Base-by-base conservation (phyloP, 2,888 invertebrate species). In the Agrochola lychnidis region DNA sequence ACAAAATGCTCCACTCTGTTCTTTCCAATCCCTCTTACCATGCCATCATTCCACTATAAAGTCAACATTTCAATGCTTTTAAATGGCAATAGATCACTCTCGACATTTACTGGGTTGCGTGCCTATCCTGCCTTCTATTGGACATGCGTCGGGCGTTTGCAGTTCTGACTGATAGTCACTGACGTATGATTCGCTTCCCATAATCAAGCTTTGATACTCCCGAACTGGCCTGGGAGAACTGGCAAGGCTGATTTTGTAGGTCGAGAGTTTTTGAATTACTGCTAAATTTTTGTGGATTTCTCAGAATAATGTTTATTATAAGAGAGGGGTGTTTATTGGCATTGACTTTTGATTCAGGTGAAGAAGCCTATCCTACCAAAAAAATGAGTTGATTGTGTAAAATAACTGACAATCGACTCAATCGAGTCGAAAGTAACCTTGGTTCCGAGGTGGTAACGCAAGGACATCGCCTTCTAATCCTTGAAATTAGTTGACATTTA, bases 11-110 rank as follows among this genome's bases (percentile, higher is more conserved):
- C 14, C 57, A 57, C 25, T 57, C 25, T 57, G 14, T 56, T 25
- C 12, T n/a, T 56, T 12, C 56, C n/a, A 12, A 56, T 56, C 53
- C 53, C 22, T 22, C 22, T n/a, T n/a, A 56, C n/a, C n/a, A 53
- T 22, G 12, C 12, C 9, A 25, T 30, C 16, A 22, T 19, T 62
- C n/a, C 14, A 30, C 45, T 12, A 62, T 59, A 62, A 42, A 61
- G 40, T 68, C 53, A 63, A 70, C 25, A 57, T 45, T 70, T 36
- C 62, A 59, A 59, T 45, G 76, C 48, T 36, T 61, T 67, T 48
- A 73, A 70, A 76, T 56, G 51, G 40, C 82, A 57, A 68, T 73
- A 73, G 25, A 77, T 77, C 82, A 73, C 51, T 70, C 56, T 30
- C 14, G 40, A 25, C 51, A 64, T 61, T 63, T 45, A 70, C 62